Percentiles rank a stretch among this genome's conserved stretches.
Conservation (phyloP, 2,113 vertebrate species). For the Prochilodus magdalenae region DNA sequence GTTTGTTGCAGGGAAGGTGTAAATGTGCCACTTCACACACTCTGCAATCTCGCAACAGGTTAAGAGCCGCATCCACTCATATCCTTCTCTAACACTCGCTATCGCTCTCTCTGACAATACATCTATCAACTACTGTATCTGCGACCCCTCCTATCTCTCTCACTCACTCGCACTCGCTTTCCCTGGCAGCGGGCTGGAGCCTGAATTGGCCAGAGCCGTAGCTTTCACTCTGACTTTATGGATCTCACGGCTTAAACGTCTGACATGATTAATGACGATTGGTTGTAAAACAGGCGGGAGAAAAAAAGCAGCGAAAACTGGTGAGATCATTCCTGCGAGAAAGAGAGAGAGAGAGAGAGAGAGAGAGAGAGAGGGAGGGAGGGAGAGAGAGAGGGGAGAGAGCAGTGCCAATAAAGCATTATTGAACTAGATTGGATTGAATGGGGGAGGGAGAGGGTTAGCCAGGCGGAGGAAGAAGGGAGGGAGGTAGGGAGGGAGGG, state of each 20-base stretch:
- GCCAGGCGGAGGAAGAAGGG: neutral
- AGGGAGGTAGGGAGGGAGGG: constrained; percentile 24
- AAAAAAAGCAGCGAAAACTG: constrained; percentile 34
- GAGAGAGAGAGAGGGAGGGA: constrained; percentile 12
- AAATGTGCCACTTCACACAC: neutral
- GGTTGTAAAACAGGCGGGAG: constrained; percentile 32
- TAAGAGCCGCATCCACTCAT: neutral
- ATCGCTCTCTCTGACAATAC: neutral
- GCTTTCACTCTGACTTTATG: constrained; percentile 37
- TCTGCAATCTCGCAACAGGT: neutral
- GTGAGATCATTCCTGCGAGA: constrained; percentile 37
- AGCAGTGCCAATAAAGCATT: constrained; percentile 41
- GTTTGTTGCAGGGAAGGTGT: neutral
- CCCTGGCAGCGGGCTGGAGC: constrained; percentile 7
- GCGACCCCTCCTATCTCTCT: constrained; percentile 2
- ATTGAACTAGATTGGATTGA: constrained; percentile 50
- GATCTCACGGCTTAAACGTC: constrained; percentile 22
- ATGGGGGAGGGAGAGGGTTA: constrained; percentile 23
- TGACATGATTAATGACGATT: constrained; percentile 45
- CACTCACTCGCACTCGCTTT: constrained; percentile 19
- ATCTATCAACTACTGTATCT: constrained; percentile 4
- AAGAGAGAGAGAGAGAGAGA: neutral
- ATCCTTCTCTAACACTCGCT: constrained; percentile 22
- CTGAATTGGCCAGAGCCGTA: constrained; percentile 14
- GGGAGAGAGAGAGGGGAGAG: neutral